These are phyloP conservation scores for Bolborhynchus lineola DNA, from an alignment of 2,113 vertebrate species.

Conservation along the genomic window DNA sequence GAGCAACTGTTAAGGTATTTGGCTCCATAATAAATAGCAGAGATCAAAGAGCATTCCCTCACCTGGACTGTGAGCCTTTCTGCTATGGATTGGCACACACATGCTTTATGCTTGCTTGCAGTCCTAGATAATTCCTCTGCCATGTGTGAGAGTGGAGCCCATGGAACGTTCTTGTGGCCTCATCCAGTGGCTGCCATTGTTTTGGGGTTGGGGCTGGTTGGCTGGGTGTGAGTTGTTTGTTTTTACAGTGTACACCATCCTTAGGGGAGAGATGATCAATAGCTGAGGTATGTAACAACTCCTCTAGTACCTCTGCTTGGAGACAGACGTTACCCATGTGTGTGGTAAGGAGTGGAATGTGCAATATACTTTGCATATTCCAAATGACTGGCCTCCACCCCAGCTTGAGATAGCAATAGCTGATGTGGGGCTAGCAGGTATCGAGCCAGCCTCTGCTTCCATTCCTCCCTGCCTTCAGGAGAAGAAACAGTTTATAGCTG, in stretches of 20 bases:
- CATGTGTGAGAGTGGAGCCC: background rate
- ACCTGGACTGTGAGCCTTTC: background rate
- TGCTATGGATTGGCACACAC: rapidly evolving
- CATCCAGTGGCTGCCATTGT: background rate
- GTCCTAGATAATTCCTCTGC: background rate
- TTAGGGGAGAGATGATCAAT: background rate
- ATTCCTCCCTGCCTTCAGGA: background rate
- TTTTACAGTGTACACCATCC: background rate
- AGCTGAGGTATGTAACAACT: background rate
- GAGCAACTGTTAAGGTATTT: background rate
- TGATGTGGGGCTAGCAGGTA: background rate
- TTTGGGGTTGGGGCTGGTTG: background rate
- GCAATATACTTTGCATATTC: background rate
- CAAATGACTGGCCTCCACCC: background rate
- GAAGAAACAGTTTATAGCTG: background rate
- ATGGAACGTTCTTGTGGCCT: background rate
- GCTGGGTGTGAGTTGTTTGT: background rate
- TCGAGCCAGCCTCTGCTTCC: background rate
- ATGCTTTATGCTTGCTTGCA: background rate
- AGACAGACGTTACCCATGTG: background rate
- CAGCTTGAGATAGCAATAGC: background rate
- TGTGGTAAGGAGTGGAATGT: background rate
- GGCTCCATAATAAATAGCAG: background rate
- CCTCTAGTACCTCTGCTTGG: background rate
- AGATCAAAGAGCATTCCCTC: background rate